phyloP scores from a whole-genome alignment of 1,140 invertebrate species.

The Dolichoris vasculosae region DNA sequence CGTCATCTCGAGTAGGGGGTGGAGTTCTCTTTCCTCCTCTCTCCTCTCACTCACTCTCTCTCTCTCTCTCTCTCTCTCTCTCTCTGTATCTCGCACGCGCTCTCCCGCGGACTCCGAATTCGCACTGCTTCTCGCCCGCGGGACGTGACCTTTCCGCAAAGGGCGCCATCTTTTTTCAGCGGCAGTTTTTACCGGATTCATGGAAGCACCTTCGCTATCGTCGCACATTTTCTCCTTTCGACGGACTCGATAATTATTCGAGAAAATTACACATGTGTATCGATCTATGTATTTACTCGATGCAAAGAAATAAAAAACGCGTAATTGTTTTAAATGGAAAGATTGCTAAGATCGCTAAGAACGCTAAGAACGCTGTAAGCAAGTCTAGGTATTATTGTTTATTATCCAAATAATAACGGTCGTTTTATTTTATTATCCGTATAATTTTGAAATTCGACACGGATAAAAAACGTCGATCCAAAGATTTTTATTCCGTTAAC shows the following conservation, averaged over 20 bases:
- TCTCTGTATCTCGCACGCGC: neutral
- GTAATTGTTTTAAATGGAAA: neutral
- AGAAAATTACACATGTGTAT: too few species aligned
- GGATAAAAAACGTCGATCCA: neutral
- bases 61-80: neutral
- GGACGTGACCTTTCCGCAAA: too few species aligned
- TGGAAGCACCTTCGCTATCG: too few species aligned
- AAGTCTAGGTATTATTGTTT: neutral
- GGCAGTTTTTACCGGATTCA: too few species aligned
- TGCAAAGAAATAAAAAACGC: too few species aligned
- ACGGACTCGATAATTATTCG: too few species aligned
- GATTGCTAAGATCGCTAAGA: too few species aligned
- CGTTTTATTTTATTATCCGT: neutral
- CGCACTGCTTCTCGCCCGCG: too few species aligned
- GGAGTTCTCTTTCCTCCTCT: slow-evolving; percentile 1
- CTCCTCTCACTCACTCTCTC: neutral
- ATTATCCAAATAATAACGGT: neutral
- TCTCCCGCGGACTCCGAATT: neutral
- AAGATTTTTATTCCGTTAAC: neutral
- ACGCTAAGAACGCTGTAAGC: neutral
- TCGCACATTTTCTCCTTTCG: too few species aligned
- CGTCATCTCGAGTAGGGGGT: slow-evolving; percentile 20
- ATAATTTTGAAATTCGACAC: neutral
- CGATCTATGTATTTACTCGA: too few species aligned
- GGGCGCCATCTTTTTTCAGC: too few species aligned